phyloP scores from a whole-genome alignment of 2,113 vertebrate species.

The Ranitomeya imitator region DNA sequence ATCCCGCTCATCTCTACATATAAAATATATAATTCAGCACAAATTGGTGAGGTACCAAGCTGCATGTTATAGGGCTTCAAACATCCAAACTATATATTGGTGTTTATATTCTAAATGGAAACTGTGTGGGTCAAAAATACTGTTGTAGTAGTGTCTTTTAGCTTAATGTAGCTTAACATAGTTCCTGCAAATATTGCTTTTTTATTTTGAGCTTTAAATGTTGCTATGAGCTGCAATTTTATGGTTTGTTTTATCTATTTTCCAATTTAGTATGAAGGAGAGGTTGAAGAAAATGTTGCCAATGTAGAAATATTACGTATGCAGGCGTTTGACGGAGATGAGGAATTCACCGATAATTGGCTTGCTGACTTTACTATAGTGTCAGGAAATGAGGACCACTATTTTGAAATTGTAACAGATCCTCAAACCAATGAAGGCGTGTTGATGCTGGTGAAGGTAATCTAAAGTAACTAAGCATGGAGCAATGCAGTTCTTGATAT shows the following conservation, averaged over 20 bases:
- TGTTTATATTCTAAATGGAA: no score
- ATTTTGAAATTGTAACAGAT: constrained; percentile 87
- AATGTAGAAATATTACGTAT: constrained; percentile 83
- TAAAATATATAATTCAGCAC: no score
- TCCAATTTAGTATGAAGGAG: constrained; percentile 78
- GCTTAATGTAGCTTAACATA: no score
- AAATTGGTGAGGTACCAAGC: no score
- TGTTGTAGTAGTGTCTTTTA: no score
- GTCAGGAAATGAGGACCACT: constrained; percentile 86
- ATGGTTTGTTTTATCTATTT: background rate
- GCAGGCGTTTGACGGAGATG: constrained; percentile 80
- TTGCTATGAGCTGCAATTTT: background rate
- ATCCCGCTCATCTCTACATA: no score
- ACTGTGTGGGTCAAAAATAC: no score
- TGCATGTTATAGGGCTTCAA: no score
- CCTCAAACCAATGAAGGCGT: constrained; percentile 86
- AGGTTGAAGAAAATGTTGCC: constrained; percentile 82
- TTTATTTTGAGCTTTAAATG: background rate
- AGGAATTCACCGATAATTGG: constrained; percentile 87
- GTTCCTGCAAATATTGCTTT: no score
- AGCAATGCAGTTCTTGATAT: background rate
- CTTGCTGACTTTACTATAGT: constrained; percentile 79
- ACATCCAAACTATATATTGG: no score
- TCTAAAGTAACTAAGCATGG: background rate
- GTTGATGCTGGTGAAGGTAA: constrained; percentile 85